A percentile compares a stretch with the other conserved stretches of the same genome.
Evolutionary conservation across 2,113 vertebrate species (phyloP).

Genomic region (Phaethon lepturus): DNA sequence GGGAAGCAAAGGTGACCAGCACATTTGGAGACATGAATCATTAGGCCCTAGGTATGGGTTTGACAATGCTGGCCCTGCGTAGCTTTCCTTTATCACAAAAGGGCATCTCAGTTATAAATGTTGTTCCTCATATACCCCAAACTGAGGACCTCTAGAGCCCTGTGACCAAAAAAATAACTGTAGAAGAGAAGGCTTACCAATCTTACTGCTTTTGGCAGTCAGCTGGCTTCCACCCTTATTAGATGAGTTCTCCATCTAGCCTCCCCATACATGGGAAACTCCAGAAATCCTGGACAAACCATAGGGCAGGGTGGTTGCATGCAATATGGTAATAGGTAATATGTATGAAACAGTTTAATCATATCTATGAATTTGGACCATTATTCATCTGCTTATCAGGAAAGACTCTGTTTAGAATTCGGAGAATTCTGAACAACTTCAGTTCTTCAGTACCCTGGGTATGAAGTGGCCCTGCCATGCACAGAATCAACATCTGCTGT

Average conservation of each 20-base stretch:
- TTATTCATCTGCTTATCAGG: neutral
- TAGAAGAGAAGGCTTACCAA: neutral
- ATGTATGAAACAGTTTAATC: neutral
- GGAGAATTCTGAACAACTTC: neutral
- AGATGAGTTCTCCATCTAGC: neutral
- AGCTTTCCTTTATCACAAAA: neutral
- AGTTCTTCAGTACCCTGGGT: neutral
- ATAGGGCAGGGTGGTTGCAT: neutral
- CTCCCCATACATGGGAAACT: neutral
- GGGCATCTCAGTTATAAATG: neutral
- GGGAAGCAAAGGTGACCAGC: neutral
- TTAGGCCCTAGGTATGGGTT: neutral
- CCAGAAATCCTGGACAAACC: neutral
- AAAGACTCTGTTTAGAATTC: neutral
- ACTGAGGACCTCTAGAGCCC: neutral
- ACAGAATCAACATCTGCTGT: neutral
- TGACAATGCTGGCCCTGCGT: neutral
- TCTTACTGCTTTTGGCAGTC: neutral
- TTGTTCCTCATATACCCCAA: neutral
- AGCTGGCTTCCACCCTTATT: neutral
- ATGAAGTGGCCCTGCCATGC: neutral
- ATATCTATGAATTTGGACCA: neutral
- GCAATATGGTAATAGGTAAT: neutral
- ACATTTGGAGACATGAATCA: neutral
- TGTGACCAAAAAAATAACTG: neutral